phyloP scores from a whole-genome alignment of 2,113 vertebrate species.

The Gnathonemus longibarbis region DNA sequence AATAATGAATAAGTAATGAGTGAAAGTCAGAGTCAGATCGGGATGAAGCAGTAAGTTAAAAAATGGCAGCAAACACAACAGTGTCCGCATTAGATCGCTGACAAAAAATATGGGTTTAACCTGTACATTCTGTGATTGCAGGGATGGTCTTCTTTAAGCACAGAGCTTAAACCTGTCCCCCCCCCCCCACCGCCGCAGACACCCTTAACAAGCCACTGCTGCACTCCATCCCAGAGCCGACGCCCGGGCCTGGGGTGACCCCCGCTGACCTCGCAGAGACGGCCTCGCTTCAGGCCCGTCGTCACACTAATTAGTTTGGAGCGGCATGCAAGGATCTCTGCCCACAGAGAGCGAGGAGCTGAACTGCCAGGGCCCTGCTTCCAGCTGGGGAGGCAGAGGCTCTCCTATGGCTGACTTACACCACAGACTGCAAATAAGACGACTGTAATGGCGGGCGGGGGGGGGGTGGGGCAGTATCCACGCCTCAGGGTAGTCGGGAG shows the following conservation, averaged over 20 bases:
- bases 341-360: neutral
- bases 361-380: neutral
- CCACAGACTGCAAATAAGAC: neutral
- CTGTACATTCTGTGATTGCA: neutral
- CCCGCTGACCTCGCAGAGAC: neutral
- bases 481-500: neutral
- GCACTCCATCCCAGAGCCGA: neutral
- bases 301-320: neutral
- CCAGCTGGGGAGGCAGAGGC: neutral
- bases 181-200: neutral
- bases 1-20: neutral
- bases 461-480: neutral
- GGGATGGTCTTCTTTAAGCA: neutral
- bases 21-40: neutral
- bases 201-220: neutral
- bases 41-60: neutral
- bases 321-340: neutral
- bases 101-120: neutral
- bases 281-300: neutral
- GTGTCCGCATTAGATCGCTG: neutral
- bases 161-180: neutral
- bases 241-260: neutral
- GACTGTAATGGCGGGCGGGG: neutral
- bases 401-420: neutral
- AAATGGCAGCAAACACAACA: neutral